Evolutionary conservation across 2,797 vertebrate genomes (phyloP), one percentile per base, ranked within the genome.

Genomic region (Syngnathus rostellatus): DNA sequence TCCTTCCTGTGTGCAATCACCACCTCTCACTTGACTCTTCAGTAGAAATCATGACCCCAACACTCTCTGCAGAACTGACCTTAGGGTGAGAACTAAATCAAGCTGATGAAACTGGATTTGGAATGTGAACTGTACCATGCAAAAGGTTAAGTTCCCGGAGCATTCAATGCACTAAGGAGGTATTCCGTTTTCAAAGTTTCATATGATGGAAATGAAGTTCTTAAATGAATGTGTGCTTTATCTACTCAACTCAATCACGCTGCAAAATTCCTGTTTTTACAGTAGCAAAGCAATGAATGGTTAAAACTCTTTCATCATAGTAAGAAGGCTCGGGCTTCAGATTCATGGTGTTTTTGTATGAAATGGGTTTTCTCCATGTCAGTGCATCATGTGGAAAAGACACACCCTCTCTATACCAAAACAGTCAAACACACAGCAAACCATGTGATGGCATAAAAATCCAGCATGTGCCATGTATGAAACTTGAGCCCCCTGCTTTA

Each of bases 21-120:
- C 55, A 57, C 25, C 25, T 57, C 55, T 16, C 14, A 31, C 43
- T 75, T 74, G 78, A 75, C 62, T 65, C 43, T 8, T 41, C 61
- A 59, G 75, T 78, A 84, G 68, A 68, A 50, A 72, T 66, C 65
- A 5, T 39, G 65, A 75, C 71, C 68, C 64, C 8, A 5, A 53
- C n/a, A 3, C n/a, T 79, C 72, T 64, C 80, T 43, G 48, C 38
- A 74, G 71, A 68, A 31, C 51, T 69, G 76, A 81, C 77, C 79
- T 80, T 69, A 69, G 65, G 65, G 62, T 63, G 43, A 60, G 40
- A 71, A 68, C 74, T 38, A 68, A 79, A 81, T 69, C 45, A 68
- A 54, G 7, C 45, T 10, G 65, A 63, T 66, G 54, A 58, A 46
- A 64, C 21, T 53, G 43, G 25, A 41, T 69, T 67, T 60, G 17